Percentiles rank a stretch among this genome's conserved stretches.
Conservation (phyloP, 2,888 invertebrate species). For the Helleia helle region DNA sequence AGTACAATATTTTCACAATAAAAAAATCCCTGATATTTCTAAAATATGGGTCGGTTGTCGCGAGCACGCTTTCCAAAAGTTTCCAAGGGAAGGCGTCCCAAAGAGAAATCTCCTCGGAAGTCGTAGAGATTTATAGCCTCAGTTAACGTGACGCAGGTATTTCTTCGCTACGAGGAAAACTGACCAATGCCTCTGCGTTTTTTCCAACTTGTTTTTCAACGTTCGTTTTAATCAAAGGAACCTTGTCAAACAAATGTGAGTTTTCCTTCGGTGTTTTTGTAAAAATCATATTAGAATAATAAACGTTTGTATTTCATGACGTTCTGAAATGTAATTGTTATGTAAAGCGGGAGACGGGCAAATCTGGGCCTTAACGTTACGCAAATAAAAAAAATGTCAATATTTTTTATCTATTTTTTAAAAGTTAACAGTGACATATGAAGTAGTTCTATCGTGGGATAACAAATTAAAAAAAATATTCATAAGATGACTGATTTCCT, state of each 20-base stretch:
- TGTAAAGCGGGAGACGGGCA: too few species aligned
- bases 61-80: constrained; percentile 51
- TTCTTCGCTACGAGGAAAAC: constrained; percentile 38
- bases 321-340: too few species aligned
- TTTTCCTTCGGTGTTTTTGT: background rate
- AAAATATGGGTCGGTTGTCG: constrained; percentile 44
- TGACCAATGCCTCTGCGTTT: constrained; percentile 43
- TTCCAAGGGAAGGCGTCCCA: constrained; percentile 40
- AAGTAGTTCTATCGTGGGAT: too few species aligned
- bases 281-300: too few species aligned
- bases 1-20: background rate
- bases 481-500: too few species aligned
- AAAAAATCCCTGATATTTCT: constrained; percentile 25
- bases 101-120: constrained; percentile 59
- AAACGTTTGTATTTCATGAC: too few species aligned
- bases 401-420: too few species aligned
- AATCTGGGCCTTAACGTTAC: too few species aligned
- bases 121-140: constrained; percentile 56
- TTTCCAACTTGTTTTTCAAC: constrained; percentile 29
- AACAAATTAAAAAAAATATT: too few species aligned
- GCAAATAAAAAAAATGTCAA: too few species aligned
- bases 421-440: too few species aligned
- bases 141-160: constrained; percentile 62
- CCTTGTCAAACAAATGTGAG: constrained; percentile 24
- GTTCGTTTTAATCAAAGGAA: constrained; percentile 24